A percentile compares a stretch with the other conserved stretches of the same genome.
Evolutionary conservation across 1,140 invertebrate species (phyloP).

Genomic region (Trichonephila inaurata): DNA sequence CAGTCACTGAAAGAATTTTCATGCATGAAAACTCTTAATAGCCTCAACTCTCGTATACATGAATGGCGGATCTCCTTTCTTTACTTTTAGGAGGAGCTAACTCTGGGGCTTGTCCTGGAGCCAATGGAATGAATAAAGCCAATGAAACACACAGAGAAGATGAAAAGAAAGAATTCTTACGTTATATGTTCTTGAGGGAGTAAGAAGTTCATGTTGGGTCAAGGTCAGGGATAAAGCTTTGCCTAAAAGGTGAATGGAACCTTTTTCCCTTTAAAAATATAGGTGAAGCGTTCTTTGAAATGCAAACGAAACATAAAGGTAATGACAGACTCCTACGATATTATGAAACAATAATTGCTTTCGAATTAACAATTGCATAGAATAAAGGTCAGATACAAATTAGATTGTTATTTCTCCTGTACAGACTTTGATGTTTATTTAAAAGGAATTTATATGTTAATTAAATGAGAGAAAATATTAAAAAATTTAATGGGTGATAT

Average conservation of each 20-base stretch:
- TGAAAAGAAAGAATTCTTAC: not conserved
- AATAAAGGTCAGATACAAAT: too few relatives aligned
- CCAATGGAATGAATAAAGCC: not conserved
- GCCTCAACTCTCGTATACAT: not conserved
- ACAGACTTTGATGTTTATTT: too few relatives aligned
- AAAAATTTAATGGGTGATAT: too few relatives aligned
- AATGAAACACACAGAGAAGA: not conserved
- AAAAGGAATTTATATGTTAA: too few relatives aligned
- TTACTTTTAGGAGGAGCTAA: not conserved
- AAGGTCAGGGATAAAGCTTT: slow-evolving; percentile 6
- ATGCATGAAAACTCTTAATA: not conserved
- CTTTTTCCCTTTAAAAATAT: not conserved
- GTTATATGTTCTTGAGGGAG: not conserved
- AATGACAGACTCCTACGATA: too few relatives aligned
- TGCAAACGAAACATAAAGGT: not conserved
- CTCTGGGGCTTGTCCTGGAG: not conserved
- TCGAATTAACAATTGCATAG: too few relatives aligned
- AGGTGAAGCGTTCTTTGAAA: not conserved
- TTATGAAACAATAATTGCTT: too few relatives aligned
- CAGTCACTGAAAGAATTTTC: not conserved
- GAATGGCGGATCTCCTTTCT: not conserved
- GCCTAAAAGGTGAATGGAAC: slow-evolving; percentile 5
- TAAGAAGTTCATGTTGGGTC: not conserved
- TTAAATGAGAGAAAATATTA: too few relatives aligned
- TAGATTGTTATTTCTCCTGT: too few relatives aligned